phyloP scores from a whole-genome alignment of 2,113 vertebrate genomes.

The Zingel zingel region DNA sequence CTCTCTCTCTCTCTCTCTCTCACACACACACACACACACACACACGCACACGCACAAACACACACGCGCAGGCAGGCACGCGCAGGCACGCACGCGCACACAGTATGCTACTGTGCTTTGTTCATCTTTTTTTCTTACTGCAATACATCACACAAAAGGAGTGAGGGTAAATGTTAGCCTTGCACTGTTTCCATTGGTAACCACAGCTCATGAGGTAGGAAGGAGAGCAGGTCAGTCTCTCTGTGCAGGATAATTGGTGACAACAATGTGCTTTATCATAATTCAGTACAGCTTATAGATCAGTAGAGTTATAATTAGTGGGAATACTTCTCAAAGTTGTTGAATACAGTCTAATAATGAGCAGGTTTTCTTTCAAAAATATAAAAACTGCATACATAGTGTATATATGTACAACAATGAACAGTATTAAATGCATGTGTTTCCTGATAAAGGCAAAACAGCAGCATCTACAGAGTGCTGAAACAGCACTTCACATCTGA shows the following conservation, averaged over 20 bases:
- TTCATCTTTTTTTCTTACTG: constrained; percentile 63
- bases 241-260: constrained; percentile 62
- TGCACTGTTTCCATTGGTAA: constrained; percentile 83
- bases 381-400: background rate
- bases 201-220: constrained; percentile 66
- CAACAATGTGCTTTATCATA: constrained; percentile 68
- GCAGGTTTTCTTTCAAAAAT: constrained; percentile 14
- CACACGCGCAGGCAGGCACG: constrained; percentile 39
- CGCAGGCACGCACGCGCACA: constrained; percentile 26
- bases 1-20: background rate
- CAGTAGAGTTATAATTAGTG: constrained; percentile 48
- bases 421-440: constrained; percentile 18
- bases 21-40: constrained; percentile 16
- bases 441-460: constrained; percentile 19
- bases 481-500: constrained; percentile 70
- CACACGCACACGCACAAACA: constrained; percentile 44
- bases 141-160: constrained; percentile 79
- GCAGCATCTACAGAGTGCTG: constrained; percentile 44
- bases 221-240: constrained; percentile 68
- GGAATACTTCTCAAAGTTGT: constrained; percentile 28
- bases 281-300: constrained; percentile 52
- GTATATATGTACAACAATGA: constrained; percentile 2
- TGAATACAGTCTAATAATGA: constrained; percentile 36
- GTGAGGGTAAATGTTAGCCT: constrained; percentile 79
- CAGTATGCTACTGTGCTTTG: constrained; percentile 65